These are phyloP conservation scores for Amphipoea oculea DNA, from an alignment of 2,888 invertebrate species.

Conservation along the genomic window DNA sequence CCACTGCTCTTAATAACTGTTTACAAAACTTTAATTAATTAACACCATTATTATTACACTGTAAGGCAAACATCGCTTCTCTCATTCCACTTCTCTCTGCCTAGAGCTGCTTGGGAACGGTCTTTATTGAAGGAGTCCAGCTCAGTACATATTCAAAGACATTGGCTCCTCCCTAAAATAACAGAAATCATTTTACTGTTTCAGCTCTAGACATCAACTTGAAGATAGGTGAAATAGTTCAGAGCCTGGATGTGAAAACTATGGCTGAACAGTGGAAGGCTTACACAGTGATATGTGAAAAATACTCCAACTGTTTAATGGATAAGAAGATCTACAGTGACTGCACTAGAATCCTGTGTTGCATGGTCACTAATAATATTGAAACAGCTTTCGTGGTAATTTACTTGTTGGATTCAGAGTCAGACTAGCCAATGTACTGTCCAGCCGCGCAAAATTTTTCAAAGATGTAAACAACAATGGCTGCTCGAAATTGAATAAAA, in stretches of 20 bases:
- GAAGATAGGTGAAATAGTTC: slow-evolving; percentile 86
- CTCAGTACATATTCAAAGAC: not conserved
- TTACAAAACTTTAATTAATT: not conserved
- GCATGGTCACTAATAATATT: slow-evolving; percentile 77
- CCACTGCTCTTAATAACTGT: not conserved
- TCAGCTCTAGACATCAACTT: slow-evolving; percentile 86
- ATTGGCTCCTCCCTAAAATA: not conserved
- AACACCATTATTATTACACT: not conserved
- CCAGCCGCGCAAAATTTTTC: too few species aligned
- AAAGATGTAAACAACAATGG: too few species aligned
- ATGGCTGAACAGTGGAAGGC: slow-evolving; percentile 91
- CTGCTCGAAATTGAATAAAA: too few species aligned
- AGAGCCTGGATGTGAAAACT: slow-evolving; percentile 88
- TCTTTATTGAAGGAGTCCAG: not conserved
- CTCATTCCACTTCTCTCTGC: not conserved
- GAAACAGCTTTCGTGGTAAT: slow-evolving; percentile 78
- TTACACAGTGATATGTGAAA: slow-evolving; percentile 84
- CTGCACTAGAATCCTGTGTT: slow-evolving; percentile 75
- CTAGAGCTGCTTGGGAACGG: not conserved
- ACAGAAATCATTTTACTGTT: slow-evolving; percentile 37
- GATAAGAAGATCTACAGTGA: slow-evolving; percentile 77
- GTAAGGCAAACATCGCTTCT: too few species aligned
- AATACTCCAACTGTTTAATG: slow-evolving; percentile 79
- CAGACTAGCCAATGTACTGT: not conserved
- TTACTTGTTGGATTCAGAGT: not conserved